Percentiles rank a stretch among this genome's conserved stretches.
phyloP scores from a whole-genome alignment of 2,888 invertebrate genomes.

The Macaria notata region DNA sequence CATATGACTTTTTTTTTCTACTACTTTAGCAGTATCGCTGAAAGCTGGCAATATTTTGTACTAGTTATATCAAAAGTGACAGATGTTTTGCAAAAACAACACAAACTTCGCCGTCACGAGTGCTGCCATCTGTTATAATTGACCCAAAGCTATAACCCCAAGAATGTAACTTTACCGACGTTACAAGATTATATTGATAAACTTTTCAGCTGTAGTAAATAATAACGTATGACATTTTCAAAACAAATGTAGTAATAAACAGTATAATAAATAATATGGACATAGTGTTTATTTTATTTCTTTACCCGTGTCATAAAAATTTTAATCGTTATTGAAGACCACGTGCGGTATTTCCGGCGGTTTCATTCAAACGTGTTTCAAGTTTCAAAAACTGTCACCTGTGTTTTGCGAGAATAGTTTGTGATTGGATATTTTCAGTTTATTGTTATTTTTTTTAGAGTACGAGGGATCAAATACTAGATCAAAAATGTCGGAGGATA shows the following conservation, averaged over 20 bases:
- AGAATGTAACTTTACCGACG: not conserved
- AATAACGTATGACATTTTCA: too few species aligned
- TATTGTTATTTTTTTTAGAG: not conserved
- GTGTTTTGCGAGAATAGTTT: not conserved
- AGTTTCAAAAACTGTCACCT: not conserved
- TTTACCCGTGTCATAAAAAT: too few species aligned
- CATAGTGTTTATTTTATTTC: too few species aligned
- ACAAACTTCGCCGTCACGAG: not conserved
- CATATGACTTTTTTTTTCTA: too few species aligned
- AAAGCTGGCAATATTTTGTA: not conserved
- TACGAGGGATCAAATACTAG: not conserved
- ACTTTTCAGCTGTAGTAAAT: too few species aligned
- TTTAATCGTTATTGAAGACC: too few species aligned
- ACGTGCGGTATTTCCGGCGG: not conserved
- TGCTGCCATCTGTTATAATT: not conserved
- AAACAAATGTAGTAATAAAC: too few species aligned
- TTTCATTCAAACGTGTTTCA: not conserved
- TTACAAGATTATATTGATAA: not conserved
- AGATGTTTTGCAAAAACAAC: not conserved
- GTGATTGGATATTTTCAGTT: not conserved
- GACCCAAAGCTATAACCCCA: not conserved
- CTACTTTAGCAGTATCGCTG: too few species aligned
- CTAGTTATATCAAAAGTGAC: not conserved
- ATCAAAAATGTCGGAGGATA: conserved; percentile 39
- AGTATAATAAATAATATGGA: too few species aligned